Percentiles rank a stretch among this genome's conserved stretches.
These are phyloP conservation scores for Telmatochromis sp. DNA, from an alignment of 2,113 vertebrate genomes.

Conservation along the genomic window DNA sequence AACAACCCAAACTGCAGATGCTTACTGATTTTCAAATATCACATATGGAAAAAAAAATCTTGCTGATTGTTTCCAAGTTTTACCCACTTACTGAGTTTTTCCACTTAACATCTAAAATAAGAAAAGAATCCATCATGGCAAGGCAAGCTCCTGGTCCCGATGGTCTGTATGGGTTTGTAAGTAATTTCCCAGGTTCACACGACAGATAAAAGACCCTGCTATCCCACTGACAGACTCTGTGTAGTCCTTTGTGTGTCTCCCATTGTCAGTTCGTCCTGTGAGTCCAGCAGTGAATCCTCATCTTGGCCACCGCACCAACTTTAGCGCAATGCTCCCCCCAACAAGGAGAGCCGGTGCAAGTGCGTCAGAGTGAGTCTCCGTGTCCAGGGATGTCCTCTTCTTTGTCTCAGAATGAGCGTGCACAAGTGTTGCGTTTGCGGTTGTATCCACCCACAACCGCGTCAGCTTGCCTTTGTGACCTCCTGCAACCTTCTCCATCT, in stretches of 20 bases:
- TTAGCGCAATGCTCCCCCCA: slow-evolving; percentile 61
- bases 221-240: slow-evolving; percentile 37
- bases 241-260: slow-evolving; percentile 57
- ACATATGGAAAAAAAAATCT: neutral
- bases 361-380: slow-evolving; percentile 25
- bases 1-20: neutral
- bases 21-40: neutral
- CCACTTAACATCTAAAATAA: neutral
- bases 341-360: slow-evolving; percentile 29
- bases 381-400: slow-evolving; percentile 52
- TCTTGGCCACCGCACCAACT: slow-evolving; percentile 52
- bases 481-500: slow-evolving; percentile 47
- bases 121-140: neutral
- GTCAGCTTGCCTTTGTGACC: slow-evolving; percentile 64
- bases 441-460: slow-evolving; percentile 58
- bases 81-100: slow-evolving; percentile 15
- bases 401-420: slow-evolving; percentile 36
- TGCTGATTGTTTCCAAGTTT: neutral
- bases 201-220: slow-evolving; percentile 33
- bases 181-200: slow-evolving; percentile 27
- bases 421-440: slow-evolving; percentile 11
- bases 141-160: neutral
- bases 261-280: slow-evolving; percentile 46
- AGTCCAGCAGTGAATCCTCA: slow-evolving; percentile 52
- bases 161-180: neutral